A percentile compares a stretch with the other conserved stretches of the same genome.
phyloP scores from a whole-genome alignment of 2,113 vertebrate species.

The pig (Sus scrofa) region DNA sequence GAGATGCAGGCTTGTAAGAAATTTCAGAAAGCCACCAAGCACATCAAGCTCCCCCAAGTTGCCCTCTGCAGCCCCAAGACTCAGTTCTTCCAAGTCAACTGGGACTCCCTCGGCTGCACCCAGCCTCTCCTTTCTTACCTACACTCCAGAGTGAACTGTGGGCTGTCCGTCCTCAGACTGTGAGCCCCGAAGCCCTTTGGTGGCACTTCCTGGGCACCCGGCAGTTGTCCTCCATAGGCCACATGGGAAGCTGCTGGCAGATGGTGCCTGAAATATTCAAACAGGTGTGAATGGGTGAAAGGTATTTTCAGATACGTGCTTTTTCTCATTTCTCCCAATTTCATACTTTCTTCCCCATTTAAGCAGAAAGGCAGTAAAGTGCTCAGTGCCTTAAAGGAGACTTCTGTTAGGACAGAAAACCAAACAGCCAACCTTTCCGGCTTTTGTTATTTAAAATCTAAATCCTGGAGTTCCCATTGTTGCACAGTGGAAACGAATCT shows the following conservation, averaged over 20 bases:
- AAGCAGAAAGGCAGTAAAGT: background rate
- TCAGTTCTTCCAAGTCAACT: rapidly evolving
- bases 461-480: no score
- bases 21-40: background rate
- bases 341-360: background rate
- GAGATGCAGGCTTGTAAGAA: background rate
- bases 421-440: background rate
- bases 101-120: background rate
- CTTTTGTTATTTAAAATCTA: constrained; percentile 7
- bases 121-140: background rate
- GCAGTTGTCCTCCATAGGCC: background rate
- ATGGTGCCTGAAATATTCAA: background rate
- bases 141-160: no score
- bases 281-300: background rate
- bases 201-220: background rate
- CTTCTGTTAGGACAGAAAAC: background rate
- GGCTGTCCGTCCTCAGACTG: no score
- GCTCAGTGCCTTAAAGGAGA: background rate
- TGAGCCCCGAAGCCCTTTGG: background rate
- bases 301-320: background rate
- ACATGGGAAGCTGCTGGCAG: background rate
- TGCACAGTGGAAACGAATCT: no score
- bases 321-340: background rate
- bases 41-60: background rate
- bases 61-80: background rate